A percentile compares a stretch with the other conserved stretches of the same genome.
These are phyloP conservation scores for Paramormyrops kingsleyae DNA, from an alignment of 2,113 vertebrate genomes.

Conservation along the genomic window DNA sequence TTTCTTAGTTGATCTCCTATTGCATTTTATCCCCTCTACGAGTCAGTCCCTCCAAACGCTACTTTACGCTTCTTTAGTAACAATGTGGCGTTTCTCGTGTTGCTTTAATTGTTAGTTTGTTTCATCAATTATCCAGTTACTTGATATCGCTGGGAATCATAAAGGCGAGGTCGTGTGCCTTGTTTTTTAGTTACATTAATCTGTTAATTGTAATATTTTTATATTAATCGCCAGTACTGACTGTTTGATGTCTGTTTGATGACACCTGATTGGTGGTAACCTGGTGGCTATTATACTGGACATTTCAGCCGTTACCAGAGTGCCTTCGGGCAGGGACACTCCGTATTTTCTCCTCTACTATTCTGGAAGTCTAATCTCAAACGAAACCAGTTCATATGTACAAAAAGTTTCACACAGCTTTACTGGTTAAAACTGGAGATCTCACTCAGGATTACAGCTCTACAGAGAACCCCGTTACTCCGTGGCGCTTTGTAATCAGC, in stretches of 20 bases:
- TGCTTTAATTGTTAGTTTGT: background rate
- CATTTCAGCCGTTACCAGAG: too few relatives aligned
- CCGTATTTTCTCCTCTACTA: background rate
- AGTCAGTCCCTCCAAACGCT: background rate
- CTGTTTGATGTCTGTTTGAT: background rate
- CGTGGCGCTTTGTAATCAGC: background rate
- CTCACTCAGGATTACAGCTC: background rate
- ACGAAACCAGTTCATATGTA: background rate
- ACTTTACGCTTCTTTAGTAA: background rate
- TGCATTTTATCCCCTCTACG: background rate
- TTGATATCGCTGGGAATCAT: background rate
- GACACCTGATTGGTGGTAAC: too few relatives aligned
- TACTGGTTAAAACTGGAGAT: background rate
- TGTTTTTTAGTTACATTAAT: background rate
- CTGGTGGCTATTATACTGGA: too few relatives aligned
- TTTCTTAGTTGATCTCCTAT: background rate
- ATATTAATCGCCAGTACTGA: background rate
- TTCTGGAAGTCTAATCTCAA: background rate
- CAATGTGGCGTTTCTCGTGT: background rate
- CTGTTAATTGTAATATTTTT: background rate
- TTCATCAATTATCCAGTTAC: background rate
- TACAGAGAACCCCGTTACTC: background rate
- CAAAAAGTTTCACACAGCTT: background rate
- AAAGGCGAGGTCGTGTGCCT: background rate
- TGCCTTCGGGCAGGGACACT: background rate